Base-by-base conservation (phyloP, 2,113 vertebrate genomes). In the Nesogale talazaci region DNA sequence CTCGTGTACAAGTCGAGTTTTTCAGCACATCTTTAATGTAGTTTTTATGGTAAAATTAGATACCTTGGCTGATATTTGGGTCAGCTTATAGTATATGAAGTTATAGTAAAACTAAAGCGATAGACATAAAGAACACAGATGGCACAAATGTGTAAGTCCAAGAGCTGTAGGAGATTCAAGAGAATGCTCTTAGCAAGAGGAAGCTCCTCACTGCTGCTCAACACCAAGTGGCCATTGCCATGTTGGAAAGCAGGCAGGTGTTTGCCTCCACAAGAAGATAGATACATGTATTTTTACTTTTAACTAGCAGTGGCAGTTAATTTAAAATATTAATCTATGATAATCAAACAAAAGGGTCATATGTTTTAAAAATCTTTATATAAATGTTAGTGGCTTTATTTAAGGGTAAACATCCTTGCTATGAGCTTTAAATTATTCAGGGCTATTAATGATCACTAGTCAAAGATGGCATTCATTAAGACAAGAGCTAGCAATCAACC, bases 301-400 rank as follows among this genome's bases (percentile, higher is more conserved):
- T 34, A 65, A 38, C 74, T 82, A 86, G 65, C 61, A 72, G 20
- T 34, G 63, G 15, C 36, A 79, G 52, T 94, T 74, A 83, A 59
- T 70, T 75, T 34, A 86, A 94, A 92, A 61, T 22, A 61, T 61
- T 7, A 61, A 61, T 61, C 59, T 23, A 52, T 52, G 20, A 82
- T 88, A 95, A 36, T n/a, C 12, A 83, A 90, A 67, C 12, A 90
- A 90, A 78, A 94, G 56, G 57, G 27, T 0, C 17, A 36, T 29
- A 67, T 27, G 8, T 85, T 94, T 92, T 69, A 7, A 85, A 70
- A 94, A 23, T 88, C 88, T 88, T 76, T 90, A 56, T 46, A 76
- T 61, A 89, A 86, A 77, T 56, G 61, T 75, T 59, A 52, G 8
- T 36, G 40, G 31, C 25, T 75, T 81, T 77, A 88, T 36, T 76